Conservation (phyloP, 2,888 invertebrate species). For the Cotesia congregata region DNA sequence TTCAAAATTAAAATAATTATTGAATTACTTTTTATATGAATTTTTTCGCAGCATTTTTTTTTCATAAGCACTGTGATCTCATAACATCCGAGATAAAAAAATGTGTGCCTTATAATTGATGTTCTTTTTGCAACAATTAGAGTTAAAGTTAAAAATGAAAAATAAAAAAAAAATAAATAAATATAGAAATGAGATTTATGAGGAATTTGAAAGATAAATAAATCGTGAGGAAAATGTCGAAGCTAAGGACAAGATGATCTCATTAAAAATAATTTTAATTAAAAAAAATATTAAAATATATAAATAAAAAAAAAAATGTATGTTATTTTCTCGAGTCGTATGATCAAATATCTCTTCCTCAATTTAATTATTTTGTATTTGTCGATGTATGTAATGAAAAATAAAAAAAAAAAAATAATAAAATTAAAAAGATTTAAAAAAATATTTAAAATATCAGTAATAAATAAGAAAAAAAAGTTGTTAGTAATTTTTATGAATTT, state of each 20-base stretch:
- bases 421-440: not conserved
- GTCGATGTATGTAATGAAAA: not conserved
- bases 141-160: not conserved
- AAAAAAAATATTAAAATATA: not conserved
- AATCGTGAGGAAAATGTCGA: not conserved
- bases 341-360: not conserved
- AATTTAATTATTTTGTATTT: not conserved
- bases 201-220: not conserved
- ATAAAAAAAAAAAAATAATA: conserved; percentile 3
- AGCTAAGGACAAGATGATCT: not conserved
- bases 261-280: not conserved
- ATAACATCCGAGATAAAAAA: not conserved
- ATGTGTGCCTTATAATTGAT: conserved; percentile 1
- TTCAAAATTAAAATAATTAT: not conserved
- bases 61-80: not conserved
- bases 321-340: conserved; percentile 1
- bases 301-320: not conserved
- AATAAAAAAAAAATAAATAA: not conserved
- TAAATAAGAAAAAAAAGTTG: conserved; percentile 9
- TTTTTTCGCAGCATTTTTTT: not conserved
- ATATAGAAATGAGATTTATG: not conserved
- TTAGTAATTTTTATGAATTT: not conserved
- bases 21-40: not conserved
- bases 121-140: not conserved
- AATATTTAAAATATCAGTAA: not conserved